Evolutionary conservation across 2,113 vertebrate species (phyloP).

Genomic region (Corythornis vintsioides): DNA sequence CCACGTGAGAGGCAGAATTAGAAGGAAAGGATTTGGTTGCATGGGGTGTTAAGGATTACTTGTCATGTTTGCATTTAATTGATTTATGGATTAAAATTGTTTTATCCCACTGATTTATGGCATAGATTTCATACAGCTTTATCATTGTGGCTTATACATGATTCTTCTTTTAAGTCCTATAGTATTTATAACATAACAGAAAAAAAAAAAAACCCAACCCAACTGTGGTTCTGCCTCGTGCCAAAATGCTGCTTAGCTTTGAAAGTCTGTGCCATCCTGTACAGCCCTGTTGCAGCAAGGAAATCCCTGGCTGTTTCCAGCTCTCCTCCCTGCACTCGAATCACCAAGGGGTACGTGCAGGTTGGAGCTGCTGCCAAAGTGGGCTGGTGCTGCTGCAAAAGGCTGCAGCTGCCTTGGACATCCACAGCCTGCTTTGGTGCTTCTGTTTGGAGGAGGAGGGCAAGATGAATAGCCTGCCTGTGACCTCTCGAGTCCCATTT

Average conservation of each 20-base stretch:
- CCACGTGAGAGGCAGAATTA: background rate
- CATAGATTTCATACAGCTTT: background rate
- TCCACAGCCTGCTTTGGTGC: fast-evolving
- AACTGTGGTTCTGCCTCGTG: background rate
- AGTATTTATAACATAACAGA: background rate
- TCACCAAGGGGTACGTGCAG: background rate
- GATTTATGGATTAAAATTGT: background rate
- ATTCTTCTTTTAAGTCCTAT: background rate
- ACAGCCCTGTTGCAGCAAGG: fast-evolving
- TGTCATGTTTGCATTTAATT: background rate
- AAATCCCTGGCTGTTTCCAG: background rate
- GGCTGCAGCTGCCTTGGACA: fast-evolving
- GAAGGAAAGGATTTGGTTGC: background rate
- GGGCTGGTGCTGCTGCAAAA: background rate
- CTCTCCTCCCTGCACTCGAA: background rate
- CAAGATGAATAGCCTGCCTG: background rate
- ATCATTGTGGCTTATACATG: background rate
- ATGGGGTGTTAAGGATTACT: background rate
- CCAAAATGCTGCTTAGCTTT: background rate
- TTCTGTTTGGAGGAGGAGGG: background rate
- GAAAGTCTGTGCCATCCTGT: background rate
- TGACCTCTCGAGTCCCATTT: background rate
- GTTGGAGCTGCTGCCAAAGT: fast-evolving
- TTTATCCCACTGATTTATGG: background rate
- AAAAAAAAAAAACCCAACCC: background rate